Evolutionary conservation across 2,888 invertebrate genomes (phyloP).

Genomic region (Ashinkailepas kermadecensis): DNA sequence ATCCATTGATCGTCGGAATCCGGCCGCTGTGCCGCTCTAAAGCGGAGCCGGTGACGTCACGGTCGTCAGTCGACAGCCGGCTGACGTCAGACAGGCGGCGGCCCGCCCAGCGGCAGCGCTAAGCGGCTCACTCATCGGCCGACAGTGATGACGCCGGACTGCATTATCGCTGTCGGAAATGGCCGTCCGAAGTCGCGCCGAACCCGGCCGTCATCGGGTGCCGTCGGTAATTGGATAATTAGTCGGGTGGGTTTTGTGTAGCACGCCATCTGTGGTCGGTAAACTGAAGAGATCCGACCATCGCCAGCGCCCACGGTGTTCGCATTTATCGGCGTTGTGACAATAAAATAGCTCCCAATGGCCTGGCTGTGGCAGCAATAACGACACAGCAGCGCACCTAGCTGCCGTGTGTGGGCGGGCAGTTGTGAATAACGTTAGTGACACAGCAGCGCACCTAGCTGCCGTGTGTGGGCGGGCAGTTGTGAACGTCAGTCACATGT

Average conservation of each 20-base stretch:
- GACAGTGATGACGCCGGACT: not conserved
- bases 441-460: no score
- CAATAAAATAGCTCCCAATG: not conserved
- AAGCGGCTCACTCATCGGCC: not conserved
- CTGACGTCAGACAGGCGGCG: no score
- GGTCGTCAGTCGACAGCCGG: not conserved
- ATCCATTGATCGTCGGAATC: constrained; percentile 11
- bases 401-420: no score
- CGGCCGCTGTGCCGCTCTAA: not conserved
- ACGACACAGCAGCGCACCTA: not conserved
- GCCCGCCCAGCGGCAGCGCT: no score
- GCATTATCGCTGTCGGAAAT: not conserved
- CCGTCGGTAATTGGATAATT: no score
- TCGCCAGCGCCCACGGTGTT: not conserved
- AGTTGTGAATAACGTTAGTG: no score
- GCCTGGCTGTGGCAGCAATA: not conserved
- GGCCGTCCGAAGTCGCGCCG: not conserved
- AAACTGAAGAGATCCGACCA: not conserved
- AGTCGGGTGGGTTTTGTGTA: no score
- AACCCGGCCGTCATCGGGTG: no score
- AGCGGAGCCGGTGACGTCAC: not conserved
- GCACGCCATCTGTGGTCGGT: no score
- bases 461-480: no score
- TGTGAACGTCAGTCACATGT: no score
- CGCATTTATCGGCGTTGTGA: not conserved